Base-by-base conservation (phyloP, 1,140 invertebrate genomes). In the Patella vulgata region DNA sequence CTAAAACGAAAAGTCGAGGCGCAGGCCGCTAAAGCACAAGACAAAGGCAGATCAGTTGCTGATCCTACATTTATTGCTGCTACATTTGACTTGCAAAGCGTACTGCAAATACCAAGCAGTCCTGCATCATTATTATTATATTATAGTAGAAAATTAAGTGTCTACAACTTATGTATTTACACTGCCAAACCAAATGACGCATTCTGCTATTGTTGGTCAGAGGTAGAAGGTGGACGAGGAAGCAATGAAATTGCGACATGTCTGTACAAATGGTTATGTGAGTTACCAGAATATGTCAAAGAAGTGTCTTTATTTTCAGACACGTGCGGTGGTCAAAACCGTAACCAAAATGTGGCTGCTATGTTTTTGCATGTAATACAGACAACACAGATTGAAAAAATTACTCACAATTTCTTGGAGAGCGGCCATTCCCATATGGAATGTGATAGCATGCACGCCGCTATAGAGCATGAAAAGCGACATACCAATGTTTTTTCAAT, bases 341-440 rank as follows among this genome's bases (percentile, higher is more conserved):
- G 61, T 33, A 68, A 68, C 31, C 28, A 63, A 31, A 53, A 58
- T 52, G 56, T 68, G 5, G 51, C 57, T 40, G 44, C 52, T 36
- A 39, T 56, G 27, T 42, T 43, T 46, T 30, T 31, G 23, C 23
- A 48, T 36, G 56, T 36, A 31, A 51, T 11, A 33, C 48, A 51
- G 30, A 31, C 36, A 31, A 33, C 30, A 17, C 30, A 51, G 3
- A 51, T 30, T 27, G 31, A 54, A 40, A 14, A 27, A 11, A 61
- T 70, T 21, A 54, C 50, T 47, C 68, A 66, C 19, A 70, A 70
- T 21, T 70, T 54, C 50, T 46, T 66, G 1, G 68, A 66, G 46
- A 54, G 31, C 27, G 63, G 68, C 19, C 68, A 70, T 51, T 59
- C 63, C 17, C 50, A 70, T 40, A 61, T 62, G 58, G 68, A 70